These are phyloP conservation scores for Cassiopea andromeda DNA, from an alignment of 30 jellyfish, hydroid and myxozoan genomes.

Conservation along the genomic window DNA sequence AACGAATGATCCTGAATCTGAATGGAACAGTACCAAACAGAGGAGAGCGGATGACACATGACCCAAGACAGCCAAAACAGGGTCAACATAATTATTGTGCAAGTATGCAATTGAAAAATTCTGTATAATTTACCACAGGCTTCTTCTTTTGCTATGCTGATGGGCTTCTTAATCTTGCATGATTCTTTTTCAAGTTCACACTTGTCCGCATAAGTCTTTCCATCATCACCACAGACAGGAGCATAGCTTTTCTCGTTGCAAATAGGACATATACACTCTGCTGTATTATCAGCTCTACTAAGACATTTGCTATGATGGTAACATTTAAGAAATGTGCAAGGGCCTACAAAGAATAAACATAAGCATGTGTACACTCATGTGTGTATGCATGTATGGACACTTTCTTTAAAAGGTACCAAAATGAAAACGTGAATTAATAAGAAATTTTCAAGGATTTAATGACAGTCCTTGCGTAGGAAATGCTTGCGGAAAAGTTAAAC, in stretches of 20 bases:
- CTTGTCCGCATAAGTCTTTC: slow-evolving; percentile 77
- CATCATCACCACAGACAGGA: slow-evolving; percentile 91
- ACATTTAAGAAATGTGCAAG: slow-evolving; percentile 30
- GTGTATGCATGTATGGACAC: too few species aligned
- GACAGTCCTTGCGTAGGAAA: too few species aligned
- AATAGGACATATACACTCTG: slow-evolving; percentile 65
- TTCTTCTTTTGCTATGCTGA: slow-evolving; percentile 29
- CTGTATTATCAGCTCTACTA: slow-evolving; percentile 16
- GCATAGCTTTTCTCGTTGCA: slow-evolving; percentile 30
- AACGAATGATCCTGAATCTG: too few species aligned
- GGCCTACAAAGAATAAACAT: neutral
- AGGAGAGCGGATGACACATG: too few species aligned
- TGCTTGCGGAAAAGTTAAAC: too few species aligned
- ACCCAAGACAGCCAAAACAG: too few species aligned
- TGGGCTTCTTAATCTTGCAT: slow-evolving; percentile 46
- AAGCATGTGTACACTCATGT: neutral
- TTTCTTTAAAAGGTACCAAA: too few species aligned
- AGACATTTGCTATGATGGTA: slow-evolving; percentile 37
- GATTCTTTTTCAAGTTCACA: slow-evolving; percentile 63
- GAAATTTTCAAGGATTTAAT: too few species aligned
- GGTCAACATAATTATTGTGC: neutral
- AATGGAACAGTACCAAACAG: too few species aligned
- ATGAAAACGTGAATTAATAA: too few species aligned
- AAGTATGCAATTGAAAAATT: too few species aligned
- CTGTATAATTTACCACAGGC: slow-evolving; percentile 72